Base-by-base conservation (phyloP, 2,888 invertebrate genomes). In the Phortica okadai region DNA sequence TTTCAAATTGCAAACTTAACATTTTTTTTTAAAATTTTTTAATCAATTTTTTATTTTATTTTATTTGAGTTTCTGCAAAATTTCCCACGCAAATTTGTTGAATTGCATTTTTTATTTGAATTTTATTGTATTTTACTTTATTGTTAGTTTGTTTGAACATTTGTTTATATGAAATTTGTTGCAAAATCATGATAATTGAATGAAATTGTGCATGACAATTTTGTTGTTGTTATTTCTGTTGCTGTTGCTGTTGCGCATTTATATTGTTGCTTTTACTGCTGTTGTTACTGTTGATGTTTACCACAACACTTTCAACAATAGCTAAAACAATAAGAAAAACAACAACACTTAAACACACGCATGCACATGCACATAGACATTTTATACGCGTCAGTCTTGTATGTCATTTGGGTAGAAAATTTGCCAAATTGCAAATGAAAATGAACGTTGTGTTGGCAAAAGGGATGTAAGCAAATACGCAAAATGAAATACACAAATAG, bases 141-240 rank as follows among this genome's bases (percentile, higher is more conserved):
- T 67, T 67, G 7, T 59, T 59, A 59, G n/a, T 59, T n/a, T 44
- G 41, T 67, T 66, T 11, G 16, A 16, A 44, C 5, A 42, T 42
- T 67, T 67, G 41, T 44, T 67, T 67, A 41, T 67, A 66, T 59
- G 75, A 76, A 62, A 70, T 45, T 58, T 77, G 73, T 59, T 59
- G 66, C 59, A 77, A 73, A 87, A 85, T 87, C 81, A 81, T 78
- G 82, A 83, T 83, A 84, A 87, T 83, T 86, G 88, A 86, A 84
- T 86, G 74, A 84, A 86, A 82, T 87, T 82, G 83, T 82, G 83
- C 86, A 83, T 83, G 81, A 83, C 82, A 82, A 80, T 81, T 74
- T 78, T 78, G 82, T 77, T 21, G 62, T 21, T 62, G 14, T 42
- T 66, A 11, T 66, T 66, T 4, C 59, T 16, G 59, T 25, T 66